These are phyloP conservation scores for Andrena bicolor DNA, from an alignment of 2,888 invertebrate species.

Conservation along the genomic window DNA sequence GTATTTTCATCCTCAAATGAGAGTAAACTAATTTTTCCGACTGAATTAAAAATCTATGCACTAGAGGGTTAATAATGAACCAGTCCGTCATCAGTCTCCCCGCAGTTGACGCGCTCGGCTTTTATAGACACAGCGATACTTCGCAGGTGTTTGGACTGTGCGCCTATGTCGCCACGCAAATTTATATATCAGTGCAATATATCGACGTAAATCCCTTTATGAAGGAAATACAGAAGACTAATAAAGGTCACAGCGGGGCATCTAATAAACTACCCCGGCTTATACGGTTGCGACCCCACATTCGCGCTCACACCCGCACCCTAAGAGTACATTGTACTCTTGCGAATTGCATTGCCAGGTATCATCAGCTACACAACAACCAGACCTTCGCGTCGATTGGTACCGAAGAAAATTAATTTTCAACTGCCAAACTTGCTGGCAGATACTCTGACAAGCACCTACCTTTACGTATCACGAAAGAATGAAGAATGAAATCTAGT, in stretches of 20 bases:
- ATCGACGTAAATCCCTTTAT: conserved; percentile 59
- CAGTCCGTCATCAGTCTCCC: conserved; percentile 30
- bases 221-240: conserved; percentile 71
- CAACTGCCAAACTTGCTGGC: no score
- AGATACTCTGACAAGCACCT: no score
- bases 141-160: not conserved
- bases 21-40: no score
- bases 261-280: conserved; percentile 80
- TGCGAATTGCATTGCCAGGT: not conserved
- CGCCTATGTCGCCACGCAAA: conserved; percentile 2
- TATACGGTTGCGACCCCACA: conserved; percentile 57
- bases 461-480: no score
- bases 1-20: no score
- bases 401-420: no score
- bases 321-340: not conserved
- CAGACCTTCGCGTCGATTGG: no score
- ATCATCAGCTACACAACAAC: no score
- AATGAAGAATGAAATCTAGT: no score
- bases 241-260: conserved; percentile 81
- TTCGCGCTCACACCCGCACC: not conserved
- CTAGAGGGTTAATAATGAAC: conserved; percentile 53
- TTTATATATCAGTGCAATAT: conserved; percentile 36
- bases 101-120: conserved; percentile 30
- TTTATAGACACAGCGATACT: not conserved
- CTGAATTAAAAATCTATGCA: no score